phyloP scores from a whole-genome alignment of 2,888 invertebrate species.

The Bellardia pandia region DNA sequence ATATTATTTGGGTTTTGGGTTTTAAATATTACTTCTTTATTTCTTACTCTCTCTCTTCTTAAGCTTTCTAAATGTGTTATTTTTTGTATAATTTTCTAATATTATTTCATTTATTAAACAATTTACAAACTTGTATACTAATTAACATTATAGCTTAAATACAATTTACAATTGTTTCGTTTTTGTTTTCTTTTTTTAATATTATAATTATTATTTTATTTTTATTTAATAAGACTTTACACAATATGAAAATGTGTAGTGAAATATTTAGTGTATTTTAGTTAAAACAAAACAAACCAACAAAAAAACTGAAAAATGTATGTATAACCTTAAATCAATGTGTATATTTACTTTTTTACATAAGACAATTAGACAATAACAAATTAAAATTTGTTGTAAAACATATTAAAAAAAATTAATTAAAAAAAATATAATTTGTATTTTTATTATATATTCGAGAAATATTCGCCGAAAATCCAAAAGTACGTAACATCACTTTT shows the following conservation, averaged over 20 bases:
- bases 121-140: constrained; percentile 23
- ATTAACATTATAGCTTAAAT: constrained; percentile 47
- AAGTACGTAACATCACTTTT: no score
- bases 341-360: constrained; percentile 69
- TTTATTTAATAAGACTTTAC: constrained; percentile 66
- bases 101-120: constrained; percentile 17
- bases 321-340: constrained; percentile 69
- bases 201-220: constrained; percentile 18
- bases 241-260: constrained; percentile 69
- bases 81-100: constrained; percentile 20
- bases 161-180: constrained; percentile 50
- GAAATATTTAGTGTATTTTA: constrained; percentile 70
- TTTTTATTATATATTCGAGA: background rate
- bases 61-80: constrained; percentile 53
- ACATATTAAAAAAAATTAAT: constrained; percentile 62
- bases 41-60: background rate
- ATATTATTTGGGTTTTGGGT: constrained; percentile 62
- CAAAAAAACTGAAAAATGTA: constrained; percentile 18
- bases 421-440: constrained; percentile 50
- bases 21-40: constrained; percentile 7
- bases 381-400: constrained; percentile 73
- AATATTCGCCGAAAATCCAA: no score
- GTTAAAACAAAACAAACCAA: constrained; percentile 4
- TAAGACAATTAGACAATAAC: constrained; percentile 73
- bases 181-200: constrained; percentile 46